These are phyloP conservation scores for Percina caprodes DNA, from an alignment of 2,113 vertebrate genomes.

Conservation along the genomic window DNA sequence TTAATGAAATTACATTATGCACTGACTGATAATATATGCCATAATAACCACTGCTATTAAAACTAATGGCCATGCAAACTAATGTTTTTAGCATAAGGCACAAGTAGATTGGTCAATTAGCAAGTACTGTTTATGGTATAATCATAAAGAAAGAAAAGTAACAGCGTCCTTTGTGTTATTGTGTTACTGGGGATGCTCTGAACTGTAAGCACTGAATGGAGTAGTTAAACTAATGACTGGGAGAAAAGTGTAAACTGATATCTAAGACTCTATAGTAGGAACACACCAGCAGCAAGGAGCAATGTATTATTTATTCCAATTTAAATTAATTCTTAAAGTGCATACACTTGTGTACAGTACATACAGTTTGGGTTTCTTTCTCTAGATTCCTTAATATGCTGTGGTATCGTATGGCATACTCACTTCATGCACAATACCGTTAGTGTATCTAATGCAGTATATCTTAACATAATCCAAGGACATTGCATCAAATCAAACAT, in stretches of 20 bases:
- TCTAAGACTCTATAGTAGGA: background rate
- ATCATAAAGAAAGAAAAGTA: constrained; percentile 17
- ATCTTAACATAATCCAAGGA: background rate
- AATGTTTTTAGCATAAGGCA: background rate
- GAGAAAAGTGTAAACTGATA: constrained; percentile 24
- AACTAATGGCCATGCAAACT: background rate
- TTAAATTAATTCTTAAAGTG: constrained; percentile 55
- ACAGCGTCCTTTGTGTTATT: background rate
- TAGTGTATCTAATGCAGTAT: background rate
- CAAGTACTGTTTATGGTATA: background rate
- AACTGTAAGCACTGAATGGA: constrained; percentile 12
- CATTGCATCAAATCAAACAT: constrained; percentile 8
- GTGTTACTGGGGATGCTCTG: constrained; percentile 17
- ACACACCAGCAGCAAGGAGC: constrained; percentile 26
- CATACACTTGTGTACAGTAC: constrained; percentile 32
- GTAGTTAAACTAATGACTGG: constrained; percentile 20
- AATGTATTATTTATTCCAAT: constrained; percentile 62
- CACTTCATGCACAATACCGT: constrained; percentile 6
- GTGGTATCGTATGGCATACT: background rate
- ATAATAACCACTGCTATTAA: constrained; percentile 1
- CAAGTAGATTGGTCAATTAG: background rate
- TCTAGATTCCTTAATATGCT: constrained; percentile 24
- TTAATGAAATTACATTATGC: constrained; percentile 1
- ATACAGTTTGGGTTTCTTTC: constrained; percentile 3
- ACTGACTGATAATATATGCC: background rate